These are phyloP conservation scores for Xylophagus ater DNA, from an alignment of 2,888 invertebrate species.

Conservation along the genomic window DNA sequence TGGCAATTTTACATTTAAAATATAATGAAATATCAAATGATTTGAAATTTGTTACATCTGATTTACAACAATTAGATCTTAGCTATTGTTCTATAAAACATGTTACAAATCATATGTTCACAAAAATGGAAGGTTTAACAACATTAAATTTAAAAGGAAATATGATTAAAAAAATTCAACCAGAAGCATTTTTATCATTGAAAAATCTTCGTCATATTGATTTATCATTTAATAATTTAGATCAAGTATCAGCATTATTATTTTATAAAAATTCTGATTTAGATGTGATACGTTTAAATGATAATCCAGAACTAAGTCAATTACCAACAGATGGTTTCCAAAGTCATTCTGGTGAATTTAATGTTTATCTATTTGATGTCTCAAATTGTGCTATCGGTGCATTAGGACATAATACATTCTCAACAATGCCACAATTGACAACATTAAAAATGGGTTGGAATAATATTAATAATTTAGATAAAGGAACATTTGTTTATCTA, in stretches of 20 bases:
- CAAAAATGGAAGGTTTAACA: slow-evolving; percentile 50
- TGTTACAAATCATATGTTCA: slow-evolving; percentile 54
- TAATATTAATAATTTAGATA: slow-evolving; percentile 46
- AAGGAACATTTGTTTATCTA: slow-evolving; percentile 44
- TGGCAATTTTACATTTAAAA: slow-evolving; percentile 57
- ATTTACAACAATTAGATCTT: slow-evolving; percentile 55
- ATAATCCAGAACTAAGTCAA: slow-evolving; percentile 55
- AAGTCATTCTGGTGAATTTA: slow-evolving; percentile 48
- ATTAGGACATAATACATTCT: slow-evolving; percentile 52
- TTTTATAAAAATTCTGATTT: slow-evolving; percentile 58
- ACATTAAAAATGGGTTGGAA: slow-evolving; percentile 58
- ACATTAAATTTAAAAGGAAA: slow-evolving; percentile 60
- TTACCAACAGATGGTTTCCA: slow-evolving; percentile 57
- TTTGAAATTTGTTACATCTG: slow-evolving; percentile 48
- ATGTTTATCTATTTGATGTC: slow-evolving; percentile 59
- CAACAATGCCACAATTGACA: slow-evolving; percentile 58
- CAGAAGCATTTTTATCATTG: slow-evolving; percentile 55
- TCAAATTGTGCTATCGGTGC: slow-evolving; percentile 58
- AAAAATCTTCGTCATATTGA: slow-evolving; percentile 58
- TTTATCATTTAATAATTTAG: slow-evolving; percentile 59
- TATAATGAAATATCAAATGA: slow-evolving; percentile 56
- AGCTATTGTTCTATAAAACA: slow-evolving; percentile 56
- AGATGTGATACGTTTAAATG: slow-evolving; percentile 57
- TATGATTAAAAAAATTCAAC: slow-evolving; percentile 54
- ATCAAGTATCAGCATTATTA: slow-evolving; percentile 53